Base-by-base conservation (phyloP, 2,888 invertebrate genomes). In the Cataglyphis rosenhaueri region DNA sequence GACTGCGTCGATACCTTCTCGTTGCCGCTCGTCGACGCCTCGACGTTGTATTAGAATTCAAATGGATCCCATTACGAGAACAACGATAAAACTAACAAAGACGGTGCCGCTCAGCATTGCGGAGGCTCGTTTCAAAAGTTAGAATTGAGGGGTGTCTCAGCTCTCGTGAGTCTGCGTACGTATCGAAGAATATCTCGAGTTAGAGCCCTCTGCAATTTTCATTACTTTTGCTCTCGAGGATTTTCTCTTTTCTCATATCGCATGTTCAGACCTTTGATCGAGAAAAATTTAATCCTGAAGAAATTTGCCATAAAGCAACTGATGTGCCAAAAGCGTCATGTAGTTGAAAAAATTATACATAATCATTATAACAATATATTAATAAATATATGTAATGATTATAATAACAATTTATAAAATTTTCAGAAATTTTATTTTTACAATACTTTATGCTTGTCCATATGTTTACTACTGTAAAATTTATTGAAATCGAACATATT, bases 51-150 rank as follows among this genome's bases (percentile, higher is more conserved):
- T 92, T 90, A 91, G 91, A 92, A 92, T 92, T 89, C 88, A 92
- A 92, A 92, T 90, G 91, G 44, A 92, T 89, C 86, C 89, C 87
- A 92, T 92, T 92, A 92, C 86, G 87, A 85, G 86, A 92, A 92
- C 89, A 92, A 88, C 91, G 91, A 92, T 92, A 92, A 92, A 92
- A 92, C 91, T 92, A 92, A 91, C 88, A 91, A 91, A 91, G 91
- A 91, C 87, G 85, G 90, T 87, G 88, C 86, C 84, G 85, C 83
- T 85, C 84, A 79, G 87, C 48, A 61, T 85, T 82, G 81, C 83
- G 68, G 79, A 87, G 87, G 78, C 88, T 90, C 88, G 89, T 91
- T 92, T 88, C 87, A 90, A 88, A 91, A 92, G 91, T 92, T 91
- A 86, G 87, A 91, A 92, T 92, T 89, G 90, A 92, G 87, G 87